Base-by-base conservation (phyloP, 2,888 invertebrate species). In the Argyresthia albistria region DNA sequence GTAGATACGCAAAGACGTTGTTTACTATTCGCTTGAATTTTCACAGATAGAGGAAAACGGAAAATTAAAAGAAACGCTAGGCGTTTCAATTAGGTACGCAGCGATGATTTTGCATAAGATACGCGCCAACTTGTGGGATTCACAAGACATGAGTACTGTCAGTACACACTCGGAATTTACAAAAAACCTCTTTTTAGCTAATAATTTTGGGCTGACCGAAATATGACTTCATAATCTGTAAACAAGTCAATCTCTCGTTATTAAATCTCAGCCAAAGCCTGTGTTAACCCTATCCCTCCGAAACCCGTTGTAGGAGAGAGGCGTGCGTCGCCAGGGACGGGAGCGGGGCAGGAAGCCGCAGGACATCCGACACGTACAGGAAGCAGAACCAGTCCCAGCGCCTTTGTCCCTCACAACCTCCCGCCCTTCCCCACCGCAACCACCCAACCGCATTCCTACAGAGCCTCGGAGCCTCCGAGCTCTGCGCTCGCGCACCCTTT, bases 281-380 rank as follows among this genome's bases (percentile, higher is more conserved):
- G 8, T n/a, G 39, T 39, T 76, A 79, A 55, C 80, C 80, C 80
- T 80, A 64, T 45, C 57, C 54, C 59, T 25, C 67, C 67, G 42
- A 43, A 73, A 73, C 73, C 72, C 74, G 70, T 69, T 69, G 70
- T 65, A 66, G 67, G 64, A 68, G 56, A 52, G 60, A 59, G 36
- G 56, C 59, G 59, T 47, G 57, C 60, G 61, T 61, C 60, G 60
- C 59, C 12, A 15, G 65, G 64, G 66, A 66, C 60, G 70, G 73
- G 70, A 69, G 68, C 68, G 76, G 76, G 80, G 80, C 81, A 84
- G 86, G 86, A 86, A 87, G 87, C 87, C 87, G 86, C 86, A 86
- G 87, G 87, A 87, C 87, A 87, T 87, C 87, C 87, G 87, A 87
- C 84, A 86, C 87, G 83, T 81, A 87, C 87, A 87, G 87, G 87